Conservation (phyloP, 1,140 invertebrate species). For the Drosophila aff. region DNA sequence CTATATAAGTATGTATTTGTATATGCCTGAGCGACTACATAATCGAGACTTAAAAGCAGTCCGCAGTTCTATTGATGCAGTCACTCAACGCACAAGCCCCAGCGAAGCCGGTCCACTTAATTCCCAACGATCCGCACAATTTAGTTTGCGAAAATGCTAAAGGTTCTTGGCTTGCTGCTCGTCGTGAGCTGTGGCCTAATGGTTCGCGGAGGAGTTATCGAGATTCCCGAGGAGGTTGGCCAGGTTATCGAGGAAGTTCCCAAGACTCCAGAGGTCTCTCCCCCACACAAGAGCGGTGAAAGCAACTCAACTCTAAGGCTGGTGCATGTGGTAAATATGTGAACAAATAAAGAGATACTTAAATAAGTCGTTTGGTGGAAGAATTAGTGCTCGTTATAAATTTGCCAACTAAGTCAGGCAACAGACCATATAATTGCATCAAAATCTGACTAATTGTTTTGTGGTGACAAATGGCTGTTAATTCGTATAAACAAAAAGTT, state of each 20-base stretch:
- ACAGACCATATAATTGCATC: slow-evolving; percentile 40
- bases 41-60: slow-evolving; percentile 72
- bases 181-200: slow-evolving; percentile 10
- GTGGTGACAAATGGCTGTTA: slow-evolving; percentile 5
- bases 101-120: slow-evolving; percentile 38
- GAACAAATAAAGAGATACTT: too few species aligned
- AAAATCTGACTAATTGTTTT: slow-evolving; percentile 12
- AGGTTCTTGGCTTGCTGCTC: slow-evolving; percentile 25
- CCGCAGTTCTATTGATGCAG: slow-evolving; percentile 54
- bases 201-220: slow-evolving; percentile 27
- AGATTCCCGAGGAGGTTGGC: slow-evolving; percentile 13
- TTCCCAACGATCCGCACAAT: slow-evolving; percentile 21
- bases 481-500: neutral
- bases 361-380: neutral
- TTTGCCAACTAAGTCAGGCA: slow-evolving; percentile 11
- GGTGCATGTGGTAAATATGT: slow-evolving; percentile 68
- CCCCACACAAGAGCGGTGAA: neutral
- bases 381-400: slow-evolving; percentile 20
- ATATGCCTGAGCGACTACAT: slow-evolving; percentile 34
- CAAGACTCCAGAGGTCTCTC: neutral
- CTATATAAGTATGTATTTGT: slow-evolving; percentile 8
- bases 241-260: neutral
- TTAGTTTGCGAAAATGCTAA: slow-evolving; percentile 33
- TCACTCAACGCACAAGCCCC: slow-evolving; percentile 59
- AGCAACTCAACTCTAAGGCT: slow-evolving; percentile 56